These are phyloP conservation scores for Himalopsyche anomala DNA, from an alignment of 2,888 invertebrate genomes.

Conservation along the genomic window DNA sequence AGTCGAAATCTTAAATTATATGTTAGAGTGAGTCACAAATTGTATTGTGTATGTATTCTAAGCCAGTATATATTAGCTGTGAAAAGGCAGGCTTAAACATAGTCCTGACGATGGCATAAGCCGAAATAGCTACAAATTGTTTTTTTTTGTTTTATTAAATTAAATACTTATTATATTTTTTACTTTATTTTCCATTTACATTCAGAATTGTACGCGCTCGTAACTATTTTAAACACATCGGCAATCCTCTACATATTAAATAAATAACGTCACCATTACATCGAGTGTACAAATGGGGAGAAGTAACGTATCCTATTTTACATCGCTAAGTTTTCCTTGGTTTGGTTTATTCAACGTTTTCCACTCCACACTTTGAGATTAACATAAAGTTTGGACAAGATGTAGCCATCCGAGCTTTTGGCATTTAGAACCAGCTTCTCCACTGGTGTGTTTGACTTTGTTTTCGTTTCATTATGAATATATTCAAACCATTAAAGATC, in stretches of 20 bases:
- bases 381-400: conserved; percentile 24
- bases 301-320: not conserved
- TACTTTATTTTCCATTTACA: too few relatives aligned
- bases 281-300: not conserved
- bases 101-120: too few relatives aligned
- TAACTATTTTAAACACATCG: too few relatives aligned
- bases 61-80: too few relatives aligned
- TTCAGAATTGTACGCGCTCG: too few relatives aligned
- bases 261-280: not conserved
- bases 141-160: too few relatives aligned
- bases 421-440: not conserved
- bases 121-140: too few relatives aligned
- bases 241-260: not conserved
- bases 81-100: too few relatives aligned
- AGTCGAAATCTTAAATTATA: too few relatives aligned
- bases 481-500: not conserved
- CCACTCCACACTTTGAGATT: conserved; percentile 17
- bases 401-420: not conserved
- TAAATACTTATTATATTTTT: too few relatives aligned
- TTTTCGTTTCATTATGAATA: not conserved
- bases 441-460: not conserved
- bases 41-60: too few relatives aligned
- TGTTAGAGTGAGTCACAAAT: too few relatives aligned
- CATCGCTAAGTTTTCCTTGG: not conserved
- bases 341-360: conserved; percentile 26